A percentile compares a stretch with the other conserved stretches of the same genome.
Conservation (phyloP, 1,140 invertebrate genomes). For the Drosophila orosa region DNA sequence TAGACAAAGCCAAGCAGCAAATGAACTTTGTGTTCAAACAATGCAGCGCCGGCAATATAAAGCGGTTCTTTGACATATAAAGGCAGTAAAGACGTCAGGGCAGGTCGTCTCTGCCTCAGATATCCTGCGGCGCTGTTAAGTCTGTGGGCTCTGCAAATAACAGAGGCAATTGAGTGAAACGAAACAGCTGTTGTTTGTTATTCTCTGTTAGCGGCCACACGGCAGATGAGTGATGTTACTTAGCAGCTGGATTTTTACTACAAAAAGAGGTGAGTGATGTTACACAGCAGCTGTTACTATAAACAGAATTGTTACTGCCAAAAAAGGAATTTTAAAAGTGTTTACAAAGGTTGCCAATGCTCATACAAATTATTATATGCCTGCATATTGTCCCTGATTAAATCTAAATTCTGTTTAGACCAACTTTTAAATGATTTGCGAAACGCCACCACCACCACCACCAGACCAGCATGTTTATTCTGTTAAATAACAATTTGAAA, state of each 20-base stretch:
- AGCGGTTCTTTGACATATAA: conserved; percentile 49
- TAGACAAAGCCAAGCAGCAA: conserved; percentile 43
- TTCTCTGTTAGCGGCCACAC: conserved; percentile 16
- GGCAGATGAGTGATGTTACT: conserved; percentile 60
- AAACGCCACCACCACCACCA: background rate
- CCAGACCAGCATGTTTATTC: conserved; percentile 22
- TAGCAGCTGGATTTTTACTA: too few relatives aligned
- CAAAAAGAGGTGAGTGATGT: too few relatives aligned
- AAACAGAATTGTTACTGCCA: too few relatives aligned
- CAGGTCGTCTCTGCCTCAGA: too few relatives aligned
- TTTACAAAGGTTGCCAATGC: background rate
- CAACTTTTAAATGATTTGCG: conserved; percentile 15
- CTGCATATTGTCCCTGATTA: conserved; percentile 11
- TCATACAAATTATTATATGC: background rate
- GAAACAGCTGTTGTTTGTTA: conserved; percentile 69
- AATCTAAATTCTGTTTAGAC: conserved; percentile 8
- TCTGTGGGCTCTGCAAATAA: conserved; percentile 9
- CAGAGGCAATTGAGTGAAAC: conserved; percentile 24
- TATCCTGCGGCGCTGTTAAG: conserved; percentile 49
- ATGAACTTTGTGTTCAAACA: conserved; percentile 46
- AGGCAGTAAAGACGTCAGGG: conserved; percentile 21
- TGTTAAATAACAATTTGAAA: conserved; percentile 35
- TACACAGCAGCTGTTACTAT: too few relatives aligned
- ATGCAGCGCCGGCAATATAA: conserved; percentile 36
- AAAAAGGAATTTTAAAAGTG: too few relatives aligned